phyloP scores from a whole-genome alignment of 30 jellyfish, hydroid and myxozoan species.

The Aurelia aurita region DNA sequence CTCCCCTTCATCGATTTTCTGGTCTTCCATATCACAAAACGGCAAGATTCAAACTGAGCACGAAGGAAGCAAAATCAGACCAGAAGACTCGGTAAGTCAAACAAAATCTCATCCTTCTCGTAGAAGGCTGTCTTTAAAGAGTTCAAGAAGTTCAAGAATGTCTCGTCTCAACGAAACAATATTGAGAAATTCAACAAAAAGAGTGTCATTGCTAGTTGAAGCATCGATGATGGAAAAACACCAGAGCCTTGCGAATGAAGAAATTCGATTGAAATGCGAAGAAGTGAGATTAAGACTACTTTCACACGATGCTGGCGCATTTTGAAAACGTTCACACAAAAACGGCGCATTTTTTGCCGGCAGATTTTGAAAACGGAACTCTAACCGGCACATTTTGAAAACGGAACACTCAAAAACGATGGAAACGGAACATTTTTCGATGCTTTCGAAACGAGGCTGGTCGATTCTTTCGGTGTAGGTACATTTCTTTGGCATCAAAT shows the following conservation, averaged over 20 bases:
- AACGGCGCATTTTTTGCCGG: too few species aligned
- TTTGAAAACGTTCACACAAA: too few species aligned
- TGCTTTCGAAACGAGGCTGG: too few species aligned
- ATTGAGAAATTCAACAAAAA: neutral
- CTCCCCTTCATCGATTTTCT: too few species aligned
- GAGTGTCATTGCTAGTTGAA: neutral
- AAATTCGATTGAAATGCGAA: neutral
- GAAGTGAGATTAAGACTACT: neutral
- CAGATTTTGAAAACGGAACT: too few species aligned
- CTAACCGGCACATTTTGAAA: too few species aligned
- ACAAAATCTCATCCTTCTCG: conserved; percentile 14
- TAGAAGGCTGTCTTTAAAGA: neutral
- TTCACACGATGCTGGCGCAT: too few species aligned
- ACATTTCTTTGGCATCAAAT: too few species aligned
- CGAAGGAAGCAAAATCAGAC: conserved; percentile 3
- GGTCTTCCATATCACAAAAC: conserved; percentile 24
- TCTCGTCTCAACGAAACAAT: neutral
- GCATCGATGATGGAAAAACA: conserved; percentile 2
- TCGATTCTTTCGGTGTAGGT: too few species aligned
- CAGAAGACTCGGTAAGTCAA: conserved; percentile 35
- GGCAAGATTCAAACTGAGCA: conserved; percentile 38
- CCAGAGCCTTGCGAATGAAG: conserved; percentile 1
- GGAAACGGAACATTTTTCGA: too few species aligned
- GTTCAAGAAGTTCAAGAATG: neutral
- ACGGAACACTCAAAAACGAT: too few species aligned